These are phyloP conservation scores for Rhinogobio ventralis DNA, from an alignment of 2,797 vertebrate genomes.

Conservation along the genomic window DNA sequence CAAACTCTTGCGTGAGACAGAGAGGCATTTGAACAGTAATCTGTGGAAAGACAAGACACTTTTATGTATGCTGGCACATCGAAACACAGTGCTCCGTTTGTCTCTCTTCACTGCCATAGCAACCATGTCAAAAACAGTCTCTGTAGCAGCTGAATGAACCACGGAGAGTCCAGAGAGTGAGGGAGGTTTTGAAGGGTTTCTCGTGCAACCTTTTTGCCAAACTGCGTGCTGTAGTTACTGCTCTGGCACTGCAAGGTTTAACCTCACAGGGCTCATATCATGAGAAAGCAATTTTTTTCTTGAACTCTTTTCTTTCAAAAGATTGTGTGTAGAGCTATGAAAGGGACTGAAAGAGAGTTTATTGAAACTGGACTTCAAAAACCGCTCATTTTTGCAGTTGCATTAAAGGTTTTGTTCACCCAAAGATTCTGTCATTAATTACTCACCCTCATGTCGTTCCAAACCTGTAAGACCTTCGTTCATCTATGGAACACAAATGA, in stretches of 20 bases:
- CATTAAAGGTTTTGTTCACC: too few species aligned
- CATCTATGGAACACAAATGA: too few species aligned
- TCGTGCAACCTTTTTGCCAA: background rate
- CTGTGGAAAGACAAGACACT: conserved; percentile 9
- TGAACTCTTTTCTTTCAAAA: background rate
- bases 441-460: too few species aligned
- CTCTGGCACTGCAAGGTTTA: background rate
- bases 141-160: background rate
- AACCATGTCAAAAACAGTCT: conserved; percentile 43
- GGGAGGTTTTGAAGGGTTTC: background rate
- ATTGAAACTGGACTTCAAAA: background rate
- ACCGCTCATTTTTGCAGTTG: background rate
- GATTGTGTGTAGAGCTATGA: background rate
- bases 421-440: too few species aligned
- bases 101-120: conserved; percentile 48
- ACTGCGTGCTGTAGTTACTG: background rate
- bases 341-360: background rate
- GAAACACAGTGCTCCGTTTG: conserved; percentile 14
- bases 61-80: background rate
- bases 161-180: background rate
- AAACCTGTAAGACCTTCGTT: too few species aligned
- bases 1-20: conserved; percentile 7
- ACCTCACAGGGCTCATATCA: background rate
- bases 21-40: conserved; percentile 7
- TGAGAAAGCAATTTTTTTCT: background rate